Evolutionary conservation across 2,888 invertebrate species (phyloP).

Genomic region (Drosophila acutilabella): DNA sequence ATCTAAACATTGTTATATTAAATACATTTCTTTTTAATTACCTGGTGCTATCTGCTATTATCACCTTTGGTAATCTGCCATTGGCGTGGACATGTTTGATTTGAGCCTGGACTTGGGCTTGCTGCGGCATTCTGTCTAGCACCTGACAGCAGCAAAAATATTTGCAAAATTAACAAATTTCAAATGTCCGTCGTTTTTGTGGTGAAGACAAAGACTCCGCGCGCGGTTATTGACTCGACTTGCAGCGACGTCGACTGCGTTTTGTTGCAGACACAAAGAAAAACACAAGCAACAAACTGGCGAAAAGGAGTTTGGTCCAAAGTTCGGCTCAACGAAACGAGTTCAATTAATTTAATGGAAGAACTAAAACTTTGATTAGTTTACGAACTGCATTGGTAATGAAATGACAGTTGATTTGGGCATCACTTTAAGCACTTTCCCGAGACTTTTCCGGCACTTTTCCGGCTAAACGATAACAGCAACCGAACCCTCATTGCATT

Average conservation of each 20-base stretch:
- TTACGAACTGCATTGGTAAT: constrained; percentile 1
- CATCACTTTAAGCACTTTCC: constrained; percentile 18
- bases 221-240: constrained; percentile 52
- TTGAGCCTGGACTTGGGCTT: constrained; percentile 41
- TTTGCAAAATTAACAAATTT: constrained; percentile 19
- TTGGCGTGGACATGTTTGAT: constrained; percentile 63
- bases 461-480: constrained; percentile 32
- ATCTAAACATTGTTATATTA: background rate
- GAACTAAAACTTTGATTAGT: constrained; percentile 2
- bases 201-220: constrained; percentile 42
- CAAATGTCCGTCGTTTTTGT: constrained; percentile 15
- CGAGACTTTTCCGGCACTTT: constrained; percentile 1
- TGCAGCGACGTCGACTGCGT: constrained; percentile 12
- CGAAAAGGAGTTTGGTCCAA: constrained; percentile 11
- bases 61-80: constrained; percentile 59
- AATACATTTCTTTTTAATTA: constrained; percentile 28
- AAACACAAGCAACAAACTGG: background rate
- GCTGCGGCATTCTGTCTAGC: constrained; percentile 64
- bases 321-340: background rate
- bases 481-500: constrained; percentile 54
- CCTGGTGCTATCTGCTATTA: constrained; percentile 68
- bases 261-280: constrained; percentile 57
- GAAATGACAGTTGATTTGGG: background rate
- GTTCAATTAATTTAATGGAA: background rate
- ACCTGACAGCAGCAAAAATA: background rate